Evolutionary conservation across 2,888 invertebrate genomes (phyloP).

Genomic region (Margaritifera margaritifera): DNA sequence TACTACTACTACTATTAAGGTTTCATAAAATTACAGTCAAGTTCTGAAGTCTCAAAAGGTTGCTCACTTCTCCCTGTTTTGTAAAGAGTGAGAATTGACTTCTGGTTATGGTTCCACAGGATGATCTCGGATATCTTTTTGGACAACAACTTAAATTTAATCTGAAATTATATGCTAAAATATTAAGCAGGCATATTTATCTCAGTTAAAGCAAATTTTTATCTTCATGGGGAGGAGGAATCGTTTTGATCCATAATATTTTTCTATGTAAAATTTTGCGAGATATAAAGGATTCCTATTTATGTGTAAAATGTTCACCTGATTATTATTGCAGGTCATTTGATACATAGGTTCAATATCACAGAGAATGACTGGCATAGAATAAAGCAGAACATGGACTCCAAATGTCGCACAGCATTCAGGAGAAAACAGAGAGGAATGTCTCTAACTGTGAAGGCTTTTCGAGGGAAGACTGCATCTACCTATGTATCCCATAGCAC

Average conservation of each 20-base stretch:
- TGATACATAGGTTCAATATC: slow-evolving; percentile 74
- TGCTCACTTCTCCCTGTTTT: too few relatives aligned
- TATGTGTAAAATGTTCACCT: neutral
- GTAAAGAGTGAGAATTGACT: too few relatives aligned
- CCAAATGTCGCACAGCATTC: slow-evolving; percentile 76
- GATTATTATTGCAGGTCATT: slow-evolving; percentile 70
- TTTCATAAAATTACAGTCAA: too few relatives aligned
- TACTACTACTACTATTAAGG: too few relatives aligned
- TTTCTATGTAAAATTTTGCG: neutral
- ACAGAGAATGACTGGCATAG: slow-evolving; percentile 76
- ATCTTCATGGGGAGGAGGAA: too few relatives aligned
- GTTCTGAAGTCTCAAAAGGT: too few relatives aligned
- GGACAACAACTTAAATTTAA: too few relatives aligned
- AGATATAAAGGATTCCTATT: neutral
- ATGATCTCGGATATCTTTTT: too few relatives aligned
- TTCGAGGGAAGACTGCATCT: slow-evolving; percentile 64
- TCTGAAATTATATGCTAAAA: too few relatives aligned
- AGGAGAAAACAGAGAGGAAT: slow-evolving; percentile 66
- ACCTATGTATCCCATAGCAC: slow-evolving; percentile 44
- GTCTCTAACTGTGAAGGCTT: slow-evolving; percentile 70
- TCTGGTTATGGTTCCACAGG: too few relatives aligned
- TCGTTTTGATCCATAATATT: too few relatives aligned
- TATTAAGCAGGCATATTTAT: neutral
- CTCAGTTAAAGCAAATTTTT: neutral
- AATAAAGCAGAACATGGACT: slow-evolving; percentile 76